Conservation (phyloP, 2,888 invertebrate genomes). For the Hemithea aestivaria region DNA sequence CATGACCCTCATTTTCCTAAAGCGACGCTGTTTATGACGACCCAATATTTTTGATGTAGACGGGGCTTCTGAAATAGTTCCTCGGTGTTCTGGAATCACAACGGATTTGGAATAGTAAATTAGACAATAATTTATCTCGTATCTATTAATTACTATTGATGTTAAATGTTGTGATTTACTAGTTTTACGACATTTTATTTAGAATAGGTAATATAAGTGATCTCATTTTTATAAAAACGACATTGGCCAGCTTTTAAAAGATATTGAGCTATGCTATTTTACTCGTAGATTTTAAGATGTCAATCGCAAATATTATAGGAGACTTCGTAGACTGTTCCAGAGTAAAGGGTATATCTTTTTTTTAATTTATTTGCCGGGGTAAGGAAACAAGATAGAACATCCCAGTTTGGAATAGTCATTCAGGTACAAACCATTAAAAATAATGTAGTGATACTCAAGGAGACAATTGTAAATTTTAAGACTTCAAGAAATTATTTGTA, state of each 20-base stretch:
- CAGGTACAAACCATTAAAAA: too few species aligned
- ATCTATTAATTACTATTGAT: slow-evolving; percentile 34
- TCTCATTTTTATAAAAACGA: slow-evolving; percentile 58
- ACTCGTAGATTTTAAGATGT: slow-evolving; percentile 54
- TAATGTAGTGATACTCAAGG: too few species aligned
- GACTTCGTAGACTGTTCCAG: slow-evolving; percentile 24
- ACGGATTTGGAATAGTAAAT: slow-evolving; percentile 32
- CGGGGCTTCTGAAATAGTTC: slow-evolving; percentile 18
- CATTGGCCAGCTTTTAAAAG: slow-evolving; percentile 55
- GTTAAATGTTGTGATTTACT: slow-evolving; percentile 55
- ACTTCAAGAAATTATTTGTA: too few species aligned
- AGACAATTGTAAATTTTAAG: too few species aligned
- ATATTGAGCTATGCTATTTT: slow-evolving; percentile 31
- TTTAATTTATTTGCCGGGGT: too few species aligned
- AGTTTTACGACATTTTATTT: slow-evolving; percentile 20
- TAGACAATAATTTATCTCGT: slow-evolving; percentile 54
- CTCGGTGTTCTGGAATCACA: slow-evolving; percentile 2
- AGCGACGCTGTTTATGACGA: too few species aligned
- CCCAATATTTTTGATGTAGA: too few species aligned
- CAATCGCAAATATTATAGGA: slow-evolving; percentile 65
- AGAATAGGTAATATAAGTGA: slow-evolving; percentile 32
- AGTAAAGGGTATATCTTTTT: too few species aligned
- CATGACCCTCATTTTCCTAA: too few species aligned
- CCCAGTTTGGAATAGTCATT: slow-evolving; percentile 11
- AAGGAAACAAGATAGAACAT: too few species aligned